Conservation (phyloP, 2,888 invertebrate genomes). For the Lasioglossum marginatum region DNA sequence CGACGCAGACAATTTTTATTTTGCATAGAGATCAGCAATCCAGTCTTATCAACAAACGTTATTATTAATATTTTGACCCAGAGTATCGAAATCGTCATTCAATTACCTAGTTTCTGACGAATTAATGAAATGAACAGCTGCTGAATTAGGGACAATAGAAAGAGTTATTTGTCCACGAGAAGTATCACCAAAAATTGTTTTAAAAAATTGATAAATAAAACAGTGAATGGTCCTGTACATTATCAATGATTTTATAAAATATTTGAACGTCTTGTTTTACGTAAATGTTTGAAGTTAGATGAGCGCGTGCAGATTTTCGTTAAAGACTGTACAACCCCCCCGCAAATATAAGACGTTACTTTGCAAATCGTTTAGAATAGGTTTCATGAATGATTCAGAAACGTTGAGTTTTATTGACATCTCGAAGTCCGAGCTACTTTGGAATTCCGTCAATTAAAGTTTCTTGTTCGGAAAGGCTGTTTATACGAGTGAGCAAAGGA, state of each 20-base stretch:
- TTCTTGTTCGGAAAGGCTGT: conserved; percentile 24
- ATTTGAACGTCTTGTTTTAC: not conserved
- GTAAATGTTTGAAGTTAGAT: not conserved
- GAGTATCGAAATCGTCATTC: too few relatives aligned
- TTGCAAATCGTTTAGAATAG: not conserved
- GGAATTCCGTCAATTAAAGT: conserved; percentile 1
- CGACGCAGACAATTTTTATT: too few relatives aligned
- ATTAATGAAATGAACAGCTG: too few relatives aligned
- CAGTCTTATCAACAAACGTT: too few relatives aligned
- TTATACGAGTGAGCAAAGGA: not conserved
- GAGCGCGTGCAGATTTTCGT: not conserved
- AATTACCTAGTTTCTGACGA: too few relatives aligned
- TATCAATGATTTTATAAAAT: not conserved
- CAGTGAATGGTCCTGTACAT: too few relatives aligned
- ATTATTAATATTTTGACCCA: too few relatives aligned
- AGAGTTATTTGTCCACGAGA: too few relatives aligned
- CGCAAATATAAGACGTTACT: not conserved
- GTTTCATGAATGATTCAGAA: conserved; percentile 2
- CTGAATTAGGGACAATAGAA: too few relatives aligned
- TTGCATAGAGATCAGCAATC: too few relatives aligned
- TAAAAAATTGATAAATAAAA: too few relatives aligned
- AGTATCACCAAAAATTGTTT: too few relatives aligned
- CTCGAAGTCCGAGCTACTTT: not conserved
- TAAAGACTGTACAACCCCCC: not conserved
- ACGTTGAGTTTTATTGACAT: not conserved